phyloP scores from a whole-genome alignment of 2,113 vertebrate genomes.

The Triplophysa dalaica region DNA sequence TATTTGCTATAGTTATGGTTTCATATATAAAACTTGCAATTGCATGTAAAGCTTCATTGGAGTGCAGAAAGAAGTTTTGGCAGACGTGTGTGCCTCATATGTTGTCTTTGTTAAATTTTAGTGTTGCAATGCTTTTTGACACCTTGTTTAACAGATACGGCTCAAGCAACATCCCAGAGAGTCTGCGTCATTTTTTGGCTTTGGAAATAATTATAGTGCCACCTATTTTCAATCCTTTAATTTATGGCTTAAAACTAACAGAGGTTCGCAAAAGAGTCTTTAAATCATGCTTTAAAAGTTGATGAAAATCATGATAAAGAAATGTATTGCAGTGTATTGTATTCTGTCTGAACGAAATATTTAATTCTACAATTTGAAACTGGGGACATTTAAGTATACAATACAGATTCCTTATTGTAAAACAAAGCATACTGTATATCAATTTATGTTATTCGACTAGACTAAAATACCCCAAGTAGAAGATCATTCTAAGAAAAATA shows the following conservation, averaged over 20 bases:
- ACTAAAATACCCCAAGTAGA: no score
- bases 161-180: slow-evolving; percentile 30
- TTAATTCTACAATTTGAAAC: no score
- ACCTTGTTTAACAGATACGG: slow-evolving; percentile 39
- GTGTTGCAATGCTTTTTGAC: slow-evolving; percentile 40
- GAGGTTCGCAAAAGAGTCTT: neutral
- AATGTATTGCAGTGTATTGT: no score
- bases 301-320: neutral
- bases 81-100: slow-evolving; percentile 44
- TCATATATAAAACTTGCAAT: slow-evolving; percentile 28
- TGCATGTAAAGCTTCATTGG: slow-evolving; percentile 34
- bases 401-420: no score
- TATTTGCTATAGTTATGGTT: neutral
- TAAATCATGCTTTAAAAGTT: no score
- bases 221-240: slow-evolving; percentile 39
- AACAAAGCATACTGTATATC: neutral
- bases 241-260: slow-evolving; percentile 39
- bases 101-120: slow-evolving; percentile 34
- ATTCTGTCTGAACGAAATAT: no score
- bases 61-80: slow-evolving; percentile 40
- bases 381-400: no score
- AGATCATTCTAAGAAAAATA: no score
- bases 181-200: slow-evolving; percentile 33
- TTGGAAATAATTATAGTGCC: slow-evolving; percentile 42
- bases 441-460: no score